Conservation (phyloP, 23 tunicate species). For the Styela clava region DNA sequence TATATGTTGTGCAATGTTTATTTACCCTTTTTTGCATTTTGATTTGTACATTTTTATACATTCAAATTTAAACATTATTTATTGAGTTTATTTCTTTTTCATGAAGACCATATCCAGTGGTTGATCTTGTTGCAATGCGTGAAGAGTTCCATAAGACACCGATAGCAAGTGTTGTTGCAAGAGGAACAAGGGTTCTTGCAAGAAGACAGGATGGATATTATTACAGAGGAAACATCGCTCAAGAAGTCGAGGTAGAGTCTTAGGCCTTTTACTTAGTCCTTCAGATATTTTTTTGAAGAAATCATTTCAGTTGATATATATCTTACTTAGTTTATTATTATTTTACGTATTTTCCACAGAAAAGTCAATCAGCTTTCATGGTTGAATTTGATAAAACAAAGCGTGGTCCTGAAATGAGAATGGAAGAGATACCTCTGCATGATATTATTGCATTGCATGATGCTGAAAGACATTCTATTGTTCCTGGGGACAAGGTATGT, state of each 20-base stretch:
- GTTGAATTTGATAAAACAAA: conserved; percentile 88
- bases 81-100: too few relatives aligned
- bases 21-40: too few relatives aligned
- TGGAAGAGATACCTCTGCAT: conserved; percentile 90
- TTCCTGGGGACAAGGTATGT: conserved; percentile 79
- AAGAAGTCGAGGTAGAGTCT: conserved; percentile 79
- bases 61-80: too few relatives aligned
- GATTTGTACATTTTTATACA: too few relatives aligned
- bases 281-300: not conserved
- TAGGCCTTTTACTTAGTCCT: not conserved
- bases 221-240: conserved; percentile 75
- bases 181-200: conserved; percentile 88
- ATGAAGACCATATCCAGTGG: conserved; percentile 19
- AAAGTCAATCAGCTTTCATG: conserved; percentile 57
- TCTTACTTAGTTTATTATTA: not conserved
- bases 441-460: conserved; percentile 94
- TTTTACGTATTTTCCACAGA: conserved; percentile 30
- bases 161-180: conserved; percentile 88
- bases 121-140: conserved; percentile 61
- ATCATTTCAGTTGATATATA: not conserved
- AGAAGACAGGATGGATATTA: conserved; percentile 78
- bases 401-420: conserved; percentile 73
- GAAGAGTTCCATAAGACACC: conserved; percentile 81
- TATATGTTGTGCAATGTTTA: too few relatives aligned
- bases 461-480: conserved; percentile 90